Evolutionary conservation across 2,888 invertebrate species (phyloP), one percentile per base, ranked within the genome.

Genomic region (Xanthostigma xanthostigma): DNA sequence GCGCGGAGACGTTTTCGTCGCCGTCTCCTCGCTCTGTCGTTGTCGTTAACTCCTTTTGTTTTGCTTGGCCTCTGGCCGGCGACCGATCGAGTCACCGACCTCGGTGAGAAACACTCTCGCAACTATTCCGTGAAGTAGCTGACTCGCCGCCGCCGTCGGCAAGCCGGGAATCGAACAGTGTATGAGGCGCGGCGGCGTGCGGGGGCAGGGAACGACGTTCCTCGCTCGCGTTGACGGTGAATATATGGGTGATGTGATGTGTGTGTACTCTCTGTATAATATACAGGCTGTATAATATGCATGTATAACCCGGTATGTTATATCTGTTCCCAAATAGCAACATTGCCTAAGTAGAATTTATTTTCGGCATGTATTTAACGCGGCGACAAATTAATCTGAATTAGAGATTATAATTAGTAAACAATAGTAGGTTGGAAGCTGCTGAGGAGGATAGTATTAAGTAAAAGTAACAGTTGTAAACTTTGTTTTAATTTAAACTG

Each of bases 41-140:
- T 14, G 40, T 11, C 40, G 40, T 11, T 14, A 14, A 9, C 40
- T 45, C 38, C 45, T 64, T 64, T 64, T 64, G 63, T 64, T 64
- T 64, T 64, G 62, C 62, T 63, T 64, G 62, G 64, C 64, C 64
- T 63, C 61, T 63, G 64, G 62, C 60, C 63, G 61, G 60, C 62
- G 27, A 27, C 27, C 27, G 27, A 27, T 27, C 27, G 58, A 65
- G 67, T 66, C 67, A 65, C 63, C 66, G 65, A 67, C 64, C 67
- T 63, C 63, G 64, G 64, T 65, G 67, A 65, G 66, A 67, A 66
- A 49, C 27, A 5, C 51, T 49, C 51, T 51, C 47, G 51, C 51
- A 51, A 49, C 49, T 51, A 51, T 49, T 51, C 51, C 51, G 49
- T 49, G 51, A 49, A 51, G 49, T 49, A 51, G 49, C 49, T 39